Percentiles rank a stretch among this genome's conserved stretches.
phyloP scores from a whole-genome alignment of 2,888 invertebrate genomes.

The Ernsta delagoae region DNA sequence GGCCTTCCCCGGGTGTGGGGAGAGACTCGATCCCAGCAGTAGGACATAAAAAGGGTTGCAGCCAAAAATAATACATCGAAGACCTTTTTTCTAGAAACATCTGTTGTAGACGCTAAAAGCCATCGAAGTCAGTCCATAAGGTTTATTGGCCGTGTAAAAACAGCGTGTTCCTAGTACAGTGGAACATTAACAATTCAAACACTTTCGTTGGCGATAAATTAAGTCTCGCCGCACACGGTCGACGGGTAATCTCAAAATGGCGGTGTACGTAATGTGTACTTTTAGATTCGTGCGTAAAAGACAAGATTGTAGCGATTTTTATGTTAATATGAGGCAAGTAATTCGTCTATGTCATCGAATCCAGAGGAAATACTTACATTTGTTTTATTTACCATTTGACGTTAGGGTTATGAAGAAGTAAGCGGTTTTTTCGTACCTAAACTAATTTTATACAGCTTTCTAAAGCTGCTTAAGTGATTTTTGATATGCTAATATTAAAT shows the following conservation, averaged over 20 bases:
- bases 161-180: conserved; percentile 38
- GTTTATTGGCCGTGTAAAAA: conserved; percentile 31
- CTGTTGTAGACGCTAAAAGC: not conserved
- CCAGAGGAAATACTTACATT: too few species aligned
- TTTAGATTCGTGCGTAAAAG: not conserved
- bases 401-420: too few species aligned
- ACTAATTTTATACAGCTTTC: too few species aligned
- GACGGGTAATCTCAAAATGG: conserved; percentile 74
- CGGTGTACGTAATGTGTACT: conserved; percentile 55
- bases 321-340: too few species aligned
- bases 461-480: too few species aligned
- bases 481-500: too few species aligned
- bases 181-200: conserved; percentile 80
- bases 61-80: not conserved
- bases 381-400: too few species aligned
- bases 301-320: not conserved
- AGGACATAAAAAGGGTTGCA: too few species aligned
- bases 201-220: conserved; percentile 78
- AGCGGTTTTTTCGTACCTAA: too few species aligned
- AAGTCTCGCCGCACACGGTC: conserved; percentile 62
- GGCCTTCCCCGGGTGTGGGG: too few species aligned
- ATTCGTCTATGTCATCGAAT: too few species aligned
- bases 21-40: too few species aligned
- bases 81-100: not conserved
- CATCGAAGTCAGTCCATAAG: conserved; percentile 33